Percentiles rank a stretch among this genome's conserved stretches.
These are phyloP conservation scores for Trypoxylon attenuatum DNA, from an alignment of 2,888 invertebrate species.

Conservation along the genomic window DNA sequence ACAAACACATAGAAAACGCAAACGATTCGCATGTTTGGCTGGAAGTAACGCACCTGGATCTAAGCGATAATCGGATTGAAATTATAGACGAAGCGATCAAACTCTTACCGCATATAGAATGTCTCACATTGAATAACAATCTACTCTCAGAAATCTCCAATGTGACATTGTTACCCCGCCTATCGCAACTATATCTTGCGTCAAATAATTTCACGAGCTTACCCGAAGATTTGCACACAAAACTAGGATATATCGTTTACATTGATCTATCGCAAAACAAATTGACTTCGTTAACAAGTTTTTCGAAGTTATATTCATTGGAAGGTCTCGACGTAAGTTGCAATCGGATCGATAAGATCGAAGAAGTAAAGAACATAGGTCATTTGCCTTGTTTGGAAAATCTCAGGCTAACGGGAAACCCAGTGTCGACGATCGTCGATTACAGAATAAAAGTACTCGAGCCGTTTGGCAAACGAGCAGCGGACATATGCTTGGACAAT, in stretches of 20 bases:
- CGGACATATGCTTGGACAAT: conserved; percentile 91
- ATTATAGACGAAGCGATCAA: conserved; percentile 88
- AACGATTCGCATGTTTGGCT: conserved; percentile 81
- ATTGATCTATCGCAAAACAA: conserved; percentile 91
- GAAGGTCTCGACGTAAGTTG: conserved; percentile 90
- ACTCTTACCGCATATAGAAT: conserved; percentile 83
- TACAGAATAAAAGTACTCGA: conserved; percentile 93
- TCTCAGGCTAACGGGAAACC: conserved; percentile 91
- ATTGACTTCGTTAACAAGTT: conserved; percentile 82
- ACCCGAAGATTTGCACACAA: conserved; percentile 87
- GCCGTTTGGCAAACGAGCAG: conserved; percentile 88
- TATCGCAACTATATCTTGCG: conserved; percentile 83
- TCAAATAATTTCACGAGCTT: conserved; percentile 85
- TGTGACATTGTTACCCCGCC: conserved; percentile 85
- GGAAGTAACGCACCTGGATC: conserved; percentile 82
- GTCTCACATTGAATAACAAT: conserved; percentile 86
- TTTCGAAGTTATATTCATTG: conserved; percentile 90
- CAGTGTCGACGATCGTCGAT: conserved; percentile 89
- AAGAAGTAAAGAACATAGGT: conserved; percentile 87
- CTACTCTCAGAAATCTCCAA: conserved; percentile 84
- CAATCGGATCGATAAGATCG: conserved; percentile 87
- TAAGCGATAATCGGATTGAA: conserved; percentile 86
- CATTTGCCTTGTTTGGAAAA: conserved; percentile 90
- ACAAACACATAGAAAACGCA: conserved; percentile 78
- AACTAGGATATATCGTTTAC: conserved; percentile 91